These are phyloP conservation scores for Seladonia tumulorum DNA, from an alignment of 2,888 invertebrate species.

Conservation along the genomic window DNA sequence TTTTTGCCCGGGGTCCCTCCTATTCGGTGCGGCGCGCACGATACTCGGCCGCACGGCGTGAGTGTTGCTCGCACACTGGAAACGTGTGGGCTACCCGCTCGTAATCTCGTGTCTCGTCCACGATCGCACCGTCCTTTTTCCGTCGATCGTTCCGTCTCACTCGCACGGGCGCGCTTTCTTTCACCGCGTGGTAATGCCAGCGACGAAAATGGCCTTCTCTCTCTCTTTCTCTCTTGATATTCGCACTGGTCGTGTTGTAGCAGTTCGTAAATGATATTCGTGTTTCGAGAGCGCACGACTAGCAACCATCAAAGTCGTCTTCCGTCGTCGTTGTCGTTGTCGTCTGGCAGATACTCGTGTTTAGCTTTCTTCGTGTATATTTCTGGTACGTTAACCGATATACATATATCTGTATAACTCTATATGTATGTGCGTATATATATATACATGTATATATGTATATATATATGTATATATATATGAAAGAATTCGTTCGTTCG, in stretches of 20 bases:
- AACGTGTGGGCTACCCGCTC: slow-evolving; percentile 48
- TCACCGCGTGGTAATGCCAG: slow-evolving; percentile 47
- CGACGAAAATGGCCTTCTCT: slow-evolving; percentile 61
- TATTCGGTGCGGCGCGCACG: slow-evolving; percentile 26
- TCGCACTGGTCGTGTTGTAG: slow-evolving; percentile 48
- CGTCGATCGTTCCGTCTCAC: slow-evolving; percentile 46
- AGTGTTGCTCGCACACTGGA: slow-evolving; percentile 55
- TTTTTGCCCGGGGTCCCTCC: slow-evolving; percentile 25
- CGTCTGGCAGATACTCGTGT: slow-evolving; percentile 23
- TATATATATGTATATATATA: neutral
- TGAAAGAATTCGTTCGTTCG: slow-evolving; percentile 59
- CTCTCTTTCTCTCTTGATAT: slow-evolving; percentile 38
- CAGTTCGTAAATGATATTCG: slow-evolving; percentile 41
- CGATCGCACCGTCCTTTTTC: slow-evolving; percentile 45
- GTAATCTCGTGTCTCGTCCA: slow-evolving; percentile 55
- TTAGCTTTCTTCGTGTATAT: slow-evolving; percentile 22
- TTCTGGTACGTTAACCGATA: slow-evolving; percentile 12
- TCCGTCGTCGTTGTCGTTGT: slow-evolving; percentile 12
- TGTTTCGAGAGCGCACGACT: slow-evolving; percentile 46
- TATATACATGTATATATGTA: neutral
- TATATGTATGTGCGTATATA: neutral
- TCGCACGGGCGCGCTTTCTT: slow-evolving; percentile 53
- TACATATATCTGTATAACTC: slow-evolving; percentile 13
- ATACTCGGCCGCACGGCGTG: slow-evolving; percentile 40
- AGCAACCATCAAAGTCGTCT: slow-evolving; percentile 56